Base-by-base conservation (phyloP, 1,140 invertebrate genomes). In the Listronotus bonariensis region DNA sequence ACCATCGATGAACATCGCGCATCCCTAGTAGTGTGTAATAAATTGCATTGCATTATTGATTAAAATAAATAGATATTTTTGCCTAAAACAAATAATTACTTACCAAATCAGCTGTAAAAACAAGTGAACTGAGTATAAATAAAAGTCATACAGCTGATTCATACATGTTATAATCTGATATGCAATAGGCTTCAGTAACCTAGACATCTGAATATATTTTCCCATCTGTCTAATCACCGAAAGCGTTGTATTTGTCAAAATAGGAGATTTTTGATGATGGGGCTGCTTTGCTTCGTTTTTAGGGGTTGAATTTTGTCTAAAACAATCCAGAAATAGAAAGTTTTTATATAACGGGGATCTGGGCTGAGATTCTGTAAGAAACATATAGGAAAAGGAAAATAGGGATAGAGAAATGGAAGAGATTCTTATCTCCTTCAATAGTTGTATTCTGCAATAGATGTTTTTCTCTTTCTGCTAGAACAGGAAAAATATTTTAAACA, bases 111-210 rank as follows among this genome's bases (percentile, higher is more conserved):
- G 83, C 82, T 12, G 90, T 89, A 78, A 98, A 72, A 97, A 95
- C n/a, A 86, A 82, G 79, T 94, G 91, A 0, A 97, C 92, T 0
- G 92, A 86, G 77, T 92, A 96, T 45, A 96, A 87, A 79, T 98
- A 99, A 76, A 95, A 95, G 72, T 99, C 96, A 79, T 97, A 96
- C 48, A 99, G 82, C 74, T 99, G 93, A 70, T 92, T 91, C 85
- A 98, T 94, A 65, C 90, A 89, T 67, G 88, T 84, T 11, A 97
- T 88, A 6, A 98, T 94, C 79, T 96, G 92, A 72, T 92, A 88
- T 0, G 96, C 91, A 59, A 98, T 96, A 17, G 95, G 92, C 59
- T 92, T 89, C 18, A 99, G 82, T 51, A 97, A 84, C 74, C 88
- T 86, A 78, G 95, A 95, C 88, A 99, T 97, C 80, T 97, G 93